A percentile compares a stretch with the other conserved stretches of the same genome.
phyloP scores from a whole-genome alignment of 2,797 vertebrate species.

The Myotis daubentonii region DNA sequence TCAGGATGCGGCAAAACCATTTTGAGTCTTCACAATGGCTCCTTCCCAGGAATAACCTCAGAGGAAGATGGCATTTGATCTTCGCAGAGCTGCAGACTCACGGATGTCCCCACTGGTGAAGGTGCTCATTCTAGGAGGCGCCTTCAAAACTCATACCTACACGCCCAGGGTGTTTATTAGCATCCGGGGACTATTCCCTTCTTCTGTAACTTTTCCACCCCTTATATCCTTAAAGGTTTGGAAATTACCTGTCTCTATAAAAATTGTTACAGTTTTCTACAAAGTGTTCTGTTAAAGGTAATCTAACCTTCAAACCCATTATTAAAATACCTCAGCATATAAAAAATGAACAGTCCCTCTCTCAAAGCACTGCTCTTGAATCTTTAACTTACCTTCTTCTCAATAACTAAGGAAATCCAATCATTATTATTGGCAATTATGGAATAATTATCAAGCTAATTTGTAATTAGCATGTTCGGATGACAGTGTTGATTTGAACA shows the following conservation, averaged over 20 bases:
- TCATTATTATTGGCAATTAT: constrained; percentile 79
- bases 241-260: constrained; percentile 51
- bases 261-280: constrained; percentile 46
- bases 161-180: background rate
- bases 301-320: background rate
- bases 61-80: background rate
- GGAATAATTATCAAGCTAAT: constrained; percentile 82
- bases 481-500: constrained; percentile 80
- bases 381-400: constrained; percentile 63
- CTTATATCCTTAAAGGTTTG: constrained; percentile 34
- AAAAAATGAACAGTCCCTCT: background rate
- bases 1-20: background rate
- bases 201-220: background rate
- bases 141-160: background rate
- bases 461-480: constrained; percentile 82
- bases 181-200: background rate
- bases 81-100: background rate
- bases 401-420: constrained; percentile 73
- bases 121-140: background rate
- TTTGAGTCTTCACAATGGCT: background rate
- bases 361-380: constrained; percentile 55
- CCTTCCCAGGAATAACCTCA: background rate
- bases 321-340: background rate
- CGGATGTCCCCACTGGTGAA: accelerated
- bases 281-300: constrained; percentile 1